Conservation (phyloP, 2,888 invertebrate species). For the Noctua fimbriata region DNA sequence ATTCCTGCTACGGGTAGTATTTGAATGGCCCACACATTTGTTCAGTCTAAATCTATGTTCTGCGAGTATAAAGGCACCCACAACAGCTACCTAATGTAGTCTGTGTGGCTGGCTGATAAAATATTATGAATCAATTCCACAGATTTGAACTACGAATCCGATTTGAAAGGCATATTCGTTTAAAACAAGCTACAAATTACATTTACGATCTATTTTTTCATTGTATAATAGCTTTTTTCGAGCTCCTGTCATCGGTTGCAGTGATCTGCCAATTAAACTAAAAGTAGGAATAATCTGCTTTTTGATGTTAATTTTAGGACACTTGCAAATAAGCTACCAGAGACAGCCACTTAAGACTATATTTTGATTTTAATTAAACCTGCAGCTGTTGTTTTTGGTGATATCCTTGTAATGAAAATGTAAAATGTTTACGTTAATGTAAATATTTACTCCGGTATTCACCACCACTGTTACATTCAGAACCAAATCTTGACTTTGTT, state of each 20-base stretch:
- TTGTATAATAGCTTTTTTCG: constrained; percentile 20
- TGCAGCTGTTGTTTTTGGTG: not conserved
- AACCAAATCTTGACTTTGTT: not conserved
- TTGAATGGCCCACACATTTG: constrained; percentile 33
- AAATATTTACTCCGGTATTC: not conserved
- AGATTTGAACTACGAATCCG: constrained; percentile 31
- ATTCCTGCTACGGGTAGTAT: constrained; percentile 26
- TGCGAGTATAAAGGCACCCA: constrained; percentile 38
- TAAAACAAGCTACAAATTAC: constrained; percentile 50
- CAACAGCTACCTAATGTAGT: constrained; percentile 1
- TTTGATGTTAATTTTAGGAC: constrained; percentile 13
- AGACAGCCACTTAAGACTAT: constrained; percentile 3
- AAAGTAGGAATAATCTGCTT: constrained; percentile 41
- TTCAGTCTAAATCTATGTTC: constrained; percentile 11
- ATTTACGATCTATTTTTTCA: constrained; percentile 32
- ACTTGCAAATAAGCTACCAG: constrained; percentile 18
- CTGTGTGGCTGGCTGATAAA: constrained; percentile 22
- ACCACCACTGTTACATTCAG: not conserved
- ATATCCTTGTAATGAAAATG: not conserved
- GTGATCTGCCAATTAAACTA: constrained; percentile 34
- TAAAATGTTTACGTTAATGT: no score
- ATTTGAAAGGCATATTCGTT: constrained; percentile 42
- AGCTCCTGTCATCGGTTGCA: not conserved
- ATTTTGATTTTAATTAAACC: not conserved
- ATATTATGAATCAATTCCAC: constrained; percentile 62